phyloP scores from a whole-genome alignment of 2,888 invertebrate genomes.

The Notocelia uddmanniana region DNA sequence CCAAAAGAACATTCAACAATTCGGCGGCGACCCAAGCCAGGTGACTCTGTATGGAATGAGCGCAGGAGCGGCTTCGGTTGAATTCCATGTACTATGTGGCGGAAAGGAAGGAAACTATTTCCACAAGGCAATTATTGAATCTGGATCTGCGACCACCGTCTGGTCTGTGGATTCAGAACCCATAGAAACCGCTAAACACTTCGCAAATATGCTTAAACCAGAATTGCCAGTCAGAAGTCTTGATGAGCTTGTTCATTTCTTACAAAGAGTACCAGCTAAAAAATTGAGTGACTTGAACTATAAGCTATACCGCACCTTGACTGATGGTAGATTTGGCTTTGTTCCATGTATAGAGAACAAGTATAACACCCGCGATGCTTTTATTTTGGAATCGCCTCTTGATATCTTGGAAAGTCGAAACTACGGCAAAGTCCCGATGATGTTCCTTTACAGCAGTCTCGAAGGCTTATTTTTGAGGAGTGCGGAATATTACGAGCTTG shows the following conservation, averaged over 20 bases:
- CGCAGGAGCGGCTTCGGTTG: constrained; percentile 48
- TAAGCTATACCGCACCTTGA: constrained; percentile 54
- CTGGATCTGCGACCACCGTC: constrained; percentile 45
- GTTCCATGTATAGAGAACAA: constrained; percentile 58
- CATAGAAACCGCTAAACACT: constrained; percentile 40
- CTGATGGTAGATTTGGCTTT: constrained; percentile 59
- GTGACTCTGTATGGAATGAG: constrained; percentile 50
- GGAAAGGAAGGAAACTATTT: constrained; percentile 45
- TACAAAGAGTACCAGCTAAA: constrained; percentile 49
- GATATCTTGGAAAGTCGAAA: constrained; percentile 49
- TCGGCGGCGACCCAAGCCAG: constrained; percentile 48
- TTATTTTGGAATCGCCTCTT: constrained; percentile 52
- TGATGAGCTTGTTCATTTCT: constrained; percentile 48
- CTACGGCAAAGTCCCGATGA: constrained; percentile 53
- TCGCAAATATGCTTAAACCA: constrained; percentile 41
- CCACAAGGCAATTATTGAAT: constrained; percentile 48
- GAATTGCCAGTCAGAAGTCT: constrained; percentile 47
- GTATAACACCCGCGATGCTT: constrained; percentile 44
- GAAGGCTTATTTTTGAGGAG: constrained; percentile 58
- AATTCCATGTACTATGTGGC: constrained; percentile 27
- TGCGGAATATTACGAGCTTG: constrained; percentile 52
- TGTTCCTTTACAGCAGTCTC: constrained; percentile 54
- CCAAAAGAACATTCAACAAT: constrained; percentile 47
- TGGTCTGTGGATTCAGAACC: constrained; percentile 47
- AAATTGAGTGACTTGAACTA: constrained; percentile 51